Conservation (phyloP, 2,888 invertebrate species). For the Cerastis leucographa region DNA sequence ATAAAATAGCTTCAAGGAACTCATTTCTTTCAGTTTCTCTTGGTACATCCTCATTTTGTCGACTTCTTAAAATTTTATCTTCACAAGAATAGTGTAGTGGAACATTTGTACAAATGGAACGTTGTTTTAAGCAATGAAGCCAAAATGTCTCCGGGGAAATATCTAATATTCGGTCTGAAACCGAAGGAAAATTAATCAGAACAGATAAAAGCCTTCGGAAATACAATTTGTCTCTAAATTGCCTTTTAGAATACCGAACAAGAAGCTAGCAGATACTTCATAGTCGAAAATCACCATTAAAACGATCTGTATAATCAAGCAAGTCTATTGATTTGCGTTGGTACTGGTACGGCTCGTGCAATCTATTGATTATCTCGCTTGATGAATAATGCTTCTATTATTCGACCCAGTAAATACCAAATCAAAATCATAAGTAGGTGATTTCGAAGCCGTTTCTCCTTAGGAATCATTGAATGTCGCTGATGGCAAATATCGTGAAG, state of each 20-base stretch:
- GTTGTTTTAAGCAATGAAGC: constrained; percentile 18
- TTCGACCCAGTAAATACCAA: neutral
- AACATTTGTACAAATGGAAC: constrained; percentile 37
- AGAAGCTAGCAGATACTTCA: constrained; percentile 16
- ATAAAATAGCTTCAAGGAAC: constrained; percentile 20
- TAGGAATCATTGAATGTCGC: neutral
- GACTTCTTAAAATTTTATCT: neutral
- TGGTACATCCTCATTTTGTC: neutral
- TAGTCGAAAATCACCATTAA: constrained; percentile 24
- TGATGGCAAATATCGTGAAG: neutral
- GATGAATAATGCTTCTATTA: constrained; percentile 17
- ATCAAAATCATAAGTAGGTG: neutral
- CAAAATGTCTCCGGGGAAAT: constrained; percentile 43
- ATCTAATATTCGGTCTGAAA: constrained; percentile 13
- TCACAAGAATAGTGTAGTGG: neutral
- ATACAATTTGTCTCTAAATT: constrained; percentile 45
- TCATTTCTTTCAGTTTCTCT: constrained; percentile 18
- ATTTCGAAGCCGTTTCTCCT: neutral
- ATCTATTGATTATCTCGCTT: constrained; percentile 7
- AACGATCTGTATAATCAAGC: constrained; percentile 19
- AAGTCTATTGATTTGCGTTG: constrained; percentile 5
- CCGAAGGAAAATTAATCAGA: constrained; percentile 34
- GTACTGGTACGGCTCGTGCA: constrained; percentile 12
- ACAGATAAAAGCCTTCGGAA: constrained; percentile 21
- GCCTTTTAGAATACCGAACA: neutral